Evolutionary conservation across 1,140 invertebrate species (phyloP), one percentile per base, ranked within the genome.

Genomic region (Conus betulinus): DNA sequence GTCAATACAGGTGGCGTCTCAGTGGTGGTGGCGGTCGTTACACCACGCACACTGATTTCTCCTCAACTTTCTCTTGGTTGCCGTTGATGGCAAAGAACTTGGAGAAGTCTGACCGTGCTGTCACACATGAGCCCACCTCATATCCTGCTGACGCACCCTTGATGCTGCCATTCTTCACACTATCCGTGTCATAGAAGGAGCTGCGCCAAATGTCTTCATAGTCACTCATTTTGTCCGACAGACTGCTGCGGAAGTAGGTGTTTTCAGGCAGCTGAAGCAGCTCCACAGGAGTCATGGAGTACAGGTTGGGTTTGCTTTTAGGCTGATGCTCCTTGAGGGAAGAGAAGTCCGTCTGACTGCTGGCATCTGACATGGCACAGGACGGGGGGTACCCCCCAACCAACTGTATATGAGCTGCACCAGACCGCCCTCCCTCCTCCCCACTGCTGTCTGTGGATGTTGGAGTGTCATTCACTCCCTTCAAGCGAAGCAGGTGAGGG

Each of bases 131-230:
- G 15, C 85, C 74, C 8, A 27, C 53, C 3, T 87, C 85, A 7
- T 81, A 81, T 53, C 39, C 39, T 2, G 39, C 79, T 11, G 8
- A n/a, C 4, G 25, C 15, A 20, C 88, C 84, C 76, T 27, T 86
- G 11, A 89, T 53, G 51, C 84, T 87, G 60, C 87, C 84, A 53
- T 87, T 89, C 63, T 78, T 78, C 7, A 88, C 71, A 51, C 81
- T 86, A 25, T 91, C 90, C 39, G 84, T 71, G 81, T 91, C 90
- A 79, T 88, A 88, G 57, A 71, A 85, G 5, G 91, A 92, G 84
- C 89, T 91, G 23, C 92, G 97, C 98, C 98, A 99, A 89, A 99
- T 97, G 94, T 99, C 98, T 95, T 99, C 98, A 94, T 99, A 99
- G 95, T 99, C 98, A 88, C 98, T 98, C 51, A 98, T 97, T 96